Evolutionary conservation across 2,888 invertebrate species (phyloP).

Genomic region (Parthenolecanium corni): DNA sequence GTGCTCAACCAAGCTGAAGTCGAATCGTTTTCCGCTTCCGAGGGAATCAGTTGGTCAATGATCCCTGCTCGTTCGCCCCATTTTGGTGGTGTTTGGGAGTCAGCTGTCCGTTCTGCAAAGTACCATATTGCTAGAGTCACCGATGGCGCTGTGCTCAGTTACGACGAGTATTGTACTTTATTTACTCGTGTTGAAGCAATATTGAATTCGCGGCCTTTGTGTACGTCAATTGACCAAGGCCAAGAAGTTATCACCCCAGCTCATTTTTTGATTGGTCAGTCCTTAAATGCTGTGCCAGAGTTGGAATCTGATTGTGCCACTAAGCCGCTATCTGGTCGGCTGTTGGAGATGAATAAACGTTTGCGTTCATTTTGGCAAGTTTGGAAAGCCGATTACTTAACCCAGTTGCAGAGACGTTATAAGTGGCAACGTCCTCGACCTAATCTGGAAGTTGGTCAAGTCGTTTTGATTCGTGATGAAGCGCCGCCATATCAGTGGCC

Average conservation of each 20-base stretch:
- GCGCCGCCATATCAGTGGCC: neutral
- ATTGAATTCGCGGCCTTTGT: neutral
- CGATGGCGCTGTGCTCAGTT: neutral
- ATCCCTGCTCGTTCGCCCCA: neutral
- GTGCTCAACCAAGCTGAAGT: neutral
- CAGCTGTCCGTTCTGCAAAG: neutral
- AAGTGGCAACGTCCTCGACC: neutral
- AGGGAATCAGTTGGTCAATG: neutral
- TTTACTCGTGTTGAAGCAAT: neutral
- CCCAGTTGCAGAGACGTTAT: neutral
- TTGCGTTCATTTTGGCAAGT: neutral
- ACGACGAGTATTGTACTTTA: neutral
- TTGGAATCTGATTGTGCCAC: neutral
- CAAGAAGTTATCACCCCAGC: neutral
- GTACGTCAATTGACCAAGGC: neutral
- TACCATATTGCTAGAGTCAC: neutral
- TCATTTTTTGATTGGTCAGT: neutral
- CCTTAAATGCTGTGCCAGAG: neutral
- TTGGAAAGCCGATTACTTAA: neutral
- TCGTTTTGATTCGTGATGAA: neutral
- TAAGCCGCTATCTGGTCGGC: neutral
- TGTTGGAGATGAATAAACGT: neutral
- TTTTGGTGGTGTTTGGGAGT: conserved; percentile 5
- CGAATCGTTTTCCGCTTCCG: neutral
- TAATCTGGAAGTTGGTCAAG: neutral